Percentiles rank a stretch among this genome's conserved stretches.
phyloP scores from a whole-genome alignment of 2,888 invertebrate genomes.

The Nemurella pictetii region DNA sequence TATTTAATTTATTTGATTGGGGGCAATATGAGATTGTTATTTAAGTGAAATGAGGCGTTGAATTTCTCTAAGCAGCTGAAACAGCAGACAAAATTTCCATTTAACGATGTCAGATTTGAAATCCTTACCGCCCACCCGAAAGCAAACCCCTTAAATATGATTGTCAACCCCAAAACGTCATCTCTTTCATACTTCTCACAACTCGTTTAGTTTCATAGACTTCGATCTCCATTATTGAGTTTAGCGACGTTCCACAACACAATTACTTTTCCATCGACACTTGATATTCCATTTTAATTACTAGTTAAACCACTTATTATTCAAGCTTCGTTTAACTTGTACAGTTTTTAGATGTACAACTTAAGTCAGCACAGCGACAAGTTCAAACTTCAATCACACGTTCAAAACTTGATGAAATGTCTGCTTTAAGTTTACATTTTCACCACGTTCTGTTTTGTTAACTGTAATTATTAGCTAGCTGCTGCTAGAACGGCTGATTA shows the following conservation, averaged over 20 bases:
- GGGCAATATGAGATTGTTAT: not conserved
- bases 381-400: not conserved
- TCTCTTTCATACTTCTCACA: not conserved
- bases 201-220: not conserved
- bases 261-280: not conserved
- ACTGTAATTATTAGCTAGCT: not conserved
- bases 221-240: not conserved
- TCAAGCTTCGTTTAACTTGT: not conserved
- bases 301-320: not conserved
- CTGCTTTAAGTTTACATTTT: not conserved
- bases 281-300: not conserved
- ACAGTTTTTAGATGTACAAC: not conserved
- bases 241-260: not conserved
- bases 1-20: conserved; percentile 4
- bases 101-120: not conserved
- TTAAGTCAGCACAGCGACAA: not conserved
- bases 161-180: not conserved
- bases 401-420: not conserved
- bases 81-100: not conserved
- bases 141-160: not conserved
- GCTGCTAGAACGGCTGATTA: not conserved
- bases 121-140: too few species aligned
- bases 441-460: not conserved
- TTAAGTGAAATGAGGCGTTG: not conserved
- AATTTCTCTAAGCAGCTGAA: not conserved